Evolutionary conservation across 2,888 invertebrate genomes (phyloP).

Genomic region (Xestia ashworthii): DNA sequence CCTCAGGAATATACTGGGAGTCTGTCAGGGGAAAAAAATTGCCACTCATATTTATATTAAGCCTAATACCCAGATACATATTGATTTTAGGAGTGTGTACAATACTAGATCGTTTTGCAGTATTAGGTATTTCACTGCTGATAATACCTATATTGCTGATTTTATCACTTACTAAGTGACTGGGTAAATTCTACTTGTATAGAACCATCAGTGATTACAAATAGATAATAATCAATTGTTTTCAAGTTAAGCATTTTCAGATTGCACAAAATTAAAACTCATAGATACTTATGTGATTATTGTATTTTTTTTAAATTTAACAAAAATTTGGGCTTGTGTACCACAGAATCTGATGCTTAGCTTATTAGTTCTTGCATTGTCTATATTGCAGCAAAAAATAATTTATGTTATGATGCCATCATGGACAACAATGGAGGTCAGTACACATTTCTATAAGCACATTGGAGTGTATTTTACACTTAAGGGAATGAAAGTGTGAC

Average conservation of each 20-base stretch:
- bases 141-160: conserved; percentile 10
- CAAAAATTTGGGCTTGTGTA: neutral
- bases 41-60: neutral
- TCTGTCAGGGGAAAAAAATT: neutral
- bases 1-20: neutral
- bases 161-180: conserved; percentile 39
- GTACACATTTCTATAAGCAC: neutral
- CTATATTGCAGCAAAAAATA: neutral
- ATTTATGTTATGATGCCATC: neutral
- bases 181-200: neutral
- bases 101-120: neutral
- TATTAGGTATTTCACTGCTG: conserved; percentile 7
- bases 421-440: neutral
- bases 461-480: conserved; percentile 1
- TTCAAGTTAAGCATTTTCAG: neutral
- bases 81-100: neutral
- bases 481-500: conserved; percentile 52
- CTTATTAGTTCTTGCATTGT: neutral
- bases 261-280: conserved; percentile 1
- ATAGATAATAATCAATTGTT: conserved; percentile 40
- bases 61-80: neutral
- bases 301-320: neutral
- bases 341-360: neutral
- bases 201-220: conserved; percentile 8
- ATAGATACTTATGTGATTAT: neutral